These are phyloP conservation scores for Drosophila sucinea DNA, from an alignment of 1,140 invertebrate species.

Conservation along the genomic window DNA sequence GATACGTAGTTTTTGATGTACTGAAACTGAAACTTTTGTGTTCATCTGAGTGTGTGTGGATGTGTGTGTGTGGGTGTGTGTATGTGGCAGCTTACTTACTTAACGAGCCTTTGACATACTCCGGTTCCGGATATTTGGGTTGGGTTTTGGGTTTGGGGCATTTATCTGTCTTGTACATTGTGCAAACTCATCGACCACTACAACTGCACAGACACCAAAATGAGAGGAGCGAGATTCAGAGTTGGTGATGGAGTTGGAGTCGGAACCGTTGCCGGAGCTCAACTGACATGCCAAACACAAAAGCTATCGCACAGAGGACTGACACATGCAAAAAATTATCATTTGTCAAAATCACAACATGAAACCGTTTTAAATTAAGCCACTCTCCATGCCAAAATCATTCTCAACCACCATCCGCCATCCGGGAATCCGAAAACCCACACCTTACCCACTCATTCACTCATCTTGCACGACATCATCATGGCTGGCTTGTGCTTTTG, in stretches of 20 bases:
- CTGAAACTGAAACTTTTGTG: constrained; percentile 59
- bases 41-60: neutral
- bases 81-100: constrained; percentile 56
- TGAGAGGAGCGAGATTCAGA: constrained; percentile 5
- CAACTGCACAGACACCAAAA: constrained; percentile 21
- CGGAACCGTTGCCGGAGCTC: neutral
- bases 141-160: constrained; percentile 15
- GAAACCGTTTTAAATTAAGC: constrained; percentile 80
- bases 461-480: constrained; percentile 12
- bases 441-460: neutral
- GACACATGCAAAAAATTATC: constrained; percentile 68
- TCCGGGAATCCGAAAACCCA: constrained; percentile 16
- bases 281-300: constrained; percentile 69
- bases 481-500: constrained; percentile 55
- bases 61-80: constrained; percentile 26
- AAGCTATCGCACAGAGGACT: constrained; percentile 54
- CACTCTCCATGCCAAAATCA: constrained; percentile 42
- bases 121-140: constrained; percentile 27
- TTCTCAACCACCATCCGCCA: neutral
- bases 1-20: constrained; percentile 56
- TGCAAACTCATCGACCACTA: constrained; percentile 68
- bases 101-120: constrained; percentile 73
- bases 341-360: constrained; percentile 80
- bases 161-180: constrained; percentile 68
- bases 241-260: neutral